These are phyloP conservation scores for Tragelaphus scriptus DNA, from an alignment of 2,113 vertebrate species.

Conservation along the genomic window DNA sequence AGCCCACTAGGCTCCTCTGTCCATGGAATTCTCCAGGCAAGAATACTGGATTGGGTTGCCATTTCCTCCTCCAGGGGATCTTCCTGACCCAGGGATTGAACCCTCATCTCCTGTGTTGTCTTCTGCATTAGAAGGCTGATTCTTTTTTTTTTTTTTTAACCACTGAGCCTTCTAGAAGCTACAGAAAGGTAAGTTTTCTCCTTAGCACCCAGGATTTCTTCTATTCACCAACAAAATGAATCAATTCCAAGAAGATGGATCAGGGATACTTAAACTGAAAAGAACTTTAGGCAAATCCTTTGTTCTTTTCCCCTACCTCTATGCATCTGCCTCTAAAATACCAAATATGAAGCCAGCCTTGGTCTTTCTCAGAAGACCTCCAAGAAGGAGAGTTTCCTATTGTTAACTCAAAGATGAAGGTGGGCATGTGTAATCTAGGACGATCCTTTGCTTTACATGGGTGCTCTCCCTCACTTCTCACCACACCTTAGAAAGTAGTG, in stretches of 20 bases:
- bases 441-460: neutral
- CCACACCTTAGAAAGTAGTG: fast-evolving
- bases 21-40: neutral
- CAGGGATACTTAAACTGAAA: neutral
- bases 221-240: neutral
- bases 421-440: neutral
- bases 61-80: neutral
- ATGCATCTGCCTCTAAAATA: neutral
- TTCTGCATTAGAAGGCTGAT: neutral
- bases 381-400: neutral
- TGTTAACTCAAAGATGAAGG: neutral
- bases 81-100: neutral
- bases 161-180: neutral
- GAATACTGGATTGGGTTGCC: neutral
- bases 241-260: neutral
- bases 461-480: neutral
- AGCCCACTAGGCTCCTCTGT: neutral
- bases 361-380: neutral
- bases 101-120: neutral
- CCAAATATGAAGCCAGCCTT: neutral
- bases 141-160: neutral
- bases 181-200: neutral
- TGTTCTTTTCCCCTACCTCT: neutral
- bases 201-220: neutral
- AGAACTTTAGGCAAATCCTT: neutral